These are phyloP conservation scores for Gymnothorax javanicus DNA, from an alignment of 2,797 vertebrate species.

Conservation along the genomic window DNA sequence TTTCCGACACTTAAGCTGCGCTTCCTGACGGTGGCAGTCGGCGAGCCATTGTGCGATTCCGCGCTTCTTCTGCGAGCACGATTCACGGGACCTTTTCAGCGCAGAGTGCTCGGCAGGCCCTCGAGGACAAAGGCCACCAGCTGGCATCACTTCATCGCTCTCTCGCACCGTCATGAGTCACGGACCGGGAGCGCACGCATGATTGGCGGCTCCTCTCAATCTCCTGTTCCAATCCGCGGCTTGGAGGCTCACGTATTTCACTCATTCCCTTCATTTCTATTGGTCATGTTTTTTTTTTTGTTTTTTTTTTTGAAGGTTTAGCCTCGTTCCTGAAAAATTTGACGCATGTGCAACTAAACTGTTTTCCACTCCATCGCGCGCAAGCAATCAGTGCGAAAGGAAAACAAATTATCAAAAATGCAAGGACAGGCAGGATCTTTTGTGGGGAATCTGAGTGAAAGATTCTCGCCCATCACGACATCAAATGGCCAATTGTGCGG, in stretches of 20 bases:
- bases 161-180: neutral
- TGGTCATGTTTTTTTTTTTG: neutral
- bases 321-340: neutral
- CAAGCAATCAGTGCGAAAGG: neutral
- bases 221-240: neutral
- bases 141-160: slow-evolving; percentile 5
- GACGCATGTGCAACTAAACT: neutral
- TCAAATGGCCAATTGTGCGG: neutral
- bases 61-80: neutral
- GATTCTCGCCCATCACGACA: neutral
- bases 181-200: neutral
- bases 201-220: neutral
- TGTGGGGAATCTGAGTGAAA: neutral
- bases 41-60: neutral
- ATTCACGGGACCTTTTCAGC: slow-evolving; percentile 6
- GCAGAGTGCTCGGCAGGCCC: neutral
- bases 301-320: neutral
- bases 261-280: neutral
- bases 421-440: neutral
- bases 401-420: neutral
- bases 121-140: slow-evolving; percentile 15
- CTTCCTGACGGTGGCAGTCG: neutral
- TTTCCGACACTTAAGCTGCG: slow-evolving; percentile 14
- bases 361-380: neutral
- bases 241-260: neutral